Evolutionary conservation across 2,888 invertebrate genomes (phyloP).

Genomic region (Diaprepes abbreviatus): DNA sequence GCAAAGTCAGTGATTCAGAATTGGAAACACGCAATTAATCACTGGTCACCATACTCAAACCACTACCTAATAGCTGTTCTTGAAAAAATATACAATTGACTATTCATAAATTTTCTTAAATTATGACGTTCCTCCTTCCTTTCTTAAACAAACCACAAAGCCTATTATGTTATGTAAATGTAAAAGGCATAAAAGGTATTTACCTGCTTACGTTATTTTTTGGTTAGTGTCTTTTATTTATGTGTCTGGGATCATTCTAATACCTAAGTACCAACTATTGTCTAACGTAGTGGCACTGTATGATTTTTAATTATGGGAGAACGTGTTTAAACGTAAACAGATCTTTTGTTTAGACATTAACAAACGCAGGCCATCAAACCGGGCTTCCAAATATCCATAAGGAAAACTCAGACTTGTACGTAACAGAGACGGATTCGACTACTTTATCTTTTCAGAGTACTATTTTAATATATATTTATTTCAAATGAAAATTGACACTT

Average conservation of each 20-base stretch:
- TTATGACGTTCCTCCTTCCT: background rate
- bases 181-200: background rate
- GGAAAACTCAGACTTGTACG: slow-evolving; percentile 4
- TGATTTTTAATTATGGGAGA: slow-evolving; percentile 46
- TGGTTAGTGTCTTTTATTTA: slow-evolving; percentile 7
- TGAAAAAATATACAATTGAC: background rate
- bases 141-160: background rate
- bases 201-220: slow-evolving; percentile 11
- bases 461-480: too few relatives aligned
- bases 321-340: slow-evolving; percentile 48
- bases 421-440: slow-evolving; percentile 17
- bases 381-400: slow-evolving; percentile 44
- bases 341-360: slow-evolving; percentile 49
- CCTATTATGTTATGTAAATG: slow-evolving; percentile 17
- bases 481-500: too few relatives aligned
- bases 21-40: too few relatives aligned
- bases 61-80: too few relatives aligned
- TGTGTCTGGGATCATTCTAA: slow-evolving; percentile 11
- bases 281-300: slow-evolving; percentile 31
- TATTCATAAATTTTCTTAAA: background rate
- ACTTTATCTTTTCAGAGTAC: too few relatives aligned
- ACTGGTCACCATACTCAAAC: too few relatives aligned
- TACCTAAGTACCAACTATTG: slow-evolving; percentile 11
- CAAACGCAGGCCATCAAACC: slow-evolving; percentile 41
- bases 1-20: too few relatives aligned